Conservation (phyloP, 2,888 invertebrate genomes). For the Leptopilina syphax region DNA sequence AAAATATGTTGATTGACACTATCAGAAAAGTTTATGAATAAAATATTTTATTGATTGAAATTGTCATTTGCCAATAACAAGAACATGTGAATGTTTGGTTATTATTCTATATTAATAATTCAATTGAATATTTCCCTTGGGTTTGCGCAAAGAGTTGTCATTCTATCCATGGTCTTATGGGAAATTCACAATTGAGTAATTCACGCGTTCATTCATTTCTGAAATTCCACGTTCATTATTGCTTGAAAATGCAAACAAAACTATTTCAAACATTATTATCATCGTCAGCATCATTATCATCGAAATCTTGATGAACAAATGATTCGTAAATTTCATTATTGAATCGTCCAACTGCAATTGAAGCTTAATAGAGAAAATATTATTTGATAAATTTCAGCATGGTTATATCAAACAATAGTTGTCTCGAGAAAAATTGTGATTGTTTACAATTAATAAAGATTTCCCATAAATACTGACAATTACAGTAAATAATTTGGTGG, state of each 20-base stretch:
- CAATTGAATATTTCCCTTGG: slow-evolving; percentile 66
- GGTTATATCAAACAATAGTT: not conserved
- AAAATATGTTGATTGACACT: not conserved
- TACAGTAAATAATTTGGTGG: too few species aligned
- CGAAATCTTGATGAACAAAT: not conserved
- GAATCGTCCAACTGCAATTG: not conserved
- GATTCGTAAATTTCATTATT: not conserved
- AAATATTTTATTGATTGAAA: slow-evolving; percentile 47
- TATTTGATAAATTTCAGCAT: not conserved
- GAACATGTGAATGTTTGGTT: slow-evolving; percentile 49
- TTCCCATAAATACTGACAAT: too few species aligned
- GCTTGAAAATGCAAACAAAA: not conserved
- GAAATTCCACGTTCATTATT: slow-evolving; percentile 15
- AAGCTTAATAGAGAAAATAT: not conserved
- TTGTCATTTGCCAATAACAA: slow-evolving; percentile 65
- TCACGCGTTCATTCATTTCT: slow-evolving; percentile 41
- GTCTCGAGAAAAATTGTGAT: not conserved
- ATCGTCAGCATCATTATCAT: not conserved
- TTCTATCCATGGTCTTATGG: slow-evolving; percentile 50
- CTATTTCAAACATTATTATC: not conserved
- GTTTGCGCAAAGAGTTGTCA: slow-evolving; percentile 44
- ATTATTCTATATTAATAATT: slow-evolving; percentile 68
- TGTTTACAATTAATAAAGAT: not conserved
- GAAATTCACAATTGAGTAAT: slow-evolving; percentile 58
- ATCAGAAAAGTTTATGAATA: slow-evolving; percentile 17